Conservation (phyloP, 2,888 invertebrate genomes). For the Limnephilus auricula region DNA sequence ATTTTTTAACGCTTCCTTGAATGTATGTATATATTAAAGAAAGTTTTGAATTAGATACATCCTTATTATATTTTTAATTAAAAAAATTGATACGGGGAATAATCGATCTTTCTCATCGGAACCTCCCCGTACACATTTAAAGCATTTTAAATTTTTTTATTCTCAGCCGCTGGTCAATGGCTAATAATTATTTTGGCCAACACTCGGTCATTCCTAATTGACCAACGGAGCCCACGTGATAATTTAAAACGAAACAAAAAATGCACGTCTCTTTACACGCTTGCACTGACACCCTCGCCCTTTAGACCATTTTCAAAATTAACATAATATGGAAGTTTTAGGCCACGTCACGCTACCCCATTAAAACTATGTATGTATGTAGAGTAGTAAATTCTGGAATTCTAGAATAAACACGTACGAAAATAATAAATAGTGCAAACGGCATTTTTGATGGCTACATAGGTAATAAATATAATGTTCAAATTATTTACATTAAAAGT, state of each 20-base stretch:
- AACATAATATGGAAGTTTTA: not conserved
- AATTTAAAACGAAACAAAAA: not conserved
- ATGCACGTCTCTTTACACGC: not conserved
- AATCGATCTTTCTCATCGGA: too few relatives aligned
- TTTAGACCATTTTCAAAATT: not conserved
- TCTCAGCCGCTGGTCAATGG: too few relatives aligned
- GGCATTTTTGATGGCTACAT: not conserved
- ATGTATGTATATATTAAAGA: too few relatives aligned
- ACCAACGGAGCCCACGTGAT: too few relatives aligned
- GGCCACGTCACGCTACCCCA: not conserved
- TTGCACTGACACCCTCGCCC: not conserved
- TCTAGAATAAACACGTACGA: slow-evolving; percentile 3
- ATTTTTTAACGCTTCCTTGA: too few relatives aligned
- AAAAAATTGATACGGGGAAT: too few relatives aligned
- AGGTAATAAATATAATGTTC: not conserved
- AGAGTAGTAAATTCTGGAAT: not conserved
- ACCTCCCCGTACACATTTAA: too few relatives aligned
- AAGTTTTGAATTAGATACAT: too few relatives aligned
- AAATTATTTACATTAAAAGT: not conserved
- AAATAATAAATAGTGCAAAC: not conserved
- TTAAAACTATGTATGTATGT: not conserved
- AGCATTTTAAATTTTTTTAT: too few relatives aligned
- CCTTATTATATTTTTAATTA: too few relatives aligned
- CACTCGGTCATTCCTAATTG: too few relatives aligned
- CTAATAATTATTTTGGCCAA: too few relatives aligned